Evolutionary conservation across 2,888 invertebrate species (phyloP).

Genomic region (Drymonia ruficornis): DNA sequence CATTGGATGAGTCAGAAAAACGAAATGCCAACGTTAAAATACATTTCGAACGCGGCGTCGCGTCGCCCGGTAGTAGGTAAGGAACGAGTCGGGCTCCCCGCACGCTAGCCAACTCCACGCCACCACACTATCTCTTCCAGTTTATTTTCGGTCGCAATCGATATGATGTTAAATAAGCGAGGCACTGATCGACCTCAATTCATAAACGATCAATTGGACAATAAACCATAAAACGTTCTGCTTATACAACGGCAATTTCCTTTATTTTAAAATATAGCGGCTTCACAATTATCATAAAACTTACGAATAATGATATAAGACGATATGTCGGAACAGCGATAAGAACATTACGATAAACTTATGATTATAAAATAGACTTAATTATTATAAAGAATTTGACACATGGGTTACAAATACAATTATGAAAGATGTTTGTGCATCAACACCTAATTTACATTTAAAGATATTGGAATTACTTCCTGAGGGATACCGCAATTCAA

Average conservation of each 20-base stretch:
- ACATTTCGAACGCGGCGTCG: slow-evolving; percentile 44
- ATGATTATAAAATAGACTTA: slow-evolving; percentile 67
- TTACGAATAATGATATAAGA: slow-evolving; percentile 79
- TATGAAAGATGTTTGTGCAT: slow-evolving; percentile 61
- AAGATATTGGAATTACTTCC: slow-evolving; percentile 76
- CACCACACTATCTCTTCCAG: slow-evolving; percentile 81
- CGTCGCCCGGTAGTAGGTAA: slow-evolving; percentile 25
- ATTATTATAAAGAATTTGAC: slow-evolving; percentile 71
- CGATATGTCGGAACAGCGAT: slow-evolving; percentile 83
- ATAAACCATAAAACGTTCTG: slow-evolving; percentile 81
- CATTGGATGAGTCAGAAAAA: slow-evolving; percentile 82
- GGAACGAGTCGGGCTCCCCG: slow-evolving; percentile 54
- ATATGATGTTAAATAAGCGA: slow-evolving; percentile 72
- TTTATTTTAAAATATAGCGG: slow-evolving; percentile 85
- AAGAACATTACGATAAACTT: slow-evolving; percentile 79
- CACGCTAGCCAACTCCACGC: slow-evolving; percentile 79
- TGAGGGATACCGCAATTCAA: slow-evolving; percentile 79
- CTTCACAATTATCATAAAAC: slow-evolving; percentile 79
- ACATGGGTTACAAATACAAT: slow-evolving; percentile 74
- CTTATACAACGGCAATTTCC: slow-evolving; percentile 83
- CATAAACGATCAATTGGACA: slow-evolving; percentile 72
- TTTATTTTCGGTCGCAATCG: slow-evolving; percentile 78
- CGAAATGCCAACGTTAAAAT: slow-evolving; percentile 65
- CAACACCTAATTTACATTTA: slow-evolving; percentile 64
- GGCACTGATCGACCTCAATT: slow-evolving; percentile 70